Evolutionary conservation across 2,113 vertebrate species (phyloP).

Genomic region (Apeltes quadracus): DNA sequence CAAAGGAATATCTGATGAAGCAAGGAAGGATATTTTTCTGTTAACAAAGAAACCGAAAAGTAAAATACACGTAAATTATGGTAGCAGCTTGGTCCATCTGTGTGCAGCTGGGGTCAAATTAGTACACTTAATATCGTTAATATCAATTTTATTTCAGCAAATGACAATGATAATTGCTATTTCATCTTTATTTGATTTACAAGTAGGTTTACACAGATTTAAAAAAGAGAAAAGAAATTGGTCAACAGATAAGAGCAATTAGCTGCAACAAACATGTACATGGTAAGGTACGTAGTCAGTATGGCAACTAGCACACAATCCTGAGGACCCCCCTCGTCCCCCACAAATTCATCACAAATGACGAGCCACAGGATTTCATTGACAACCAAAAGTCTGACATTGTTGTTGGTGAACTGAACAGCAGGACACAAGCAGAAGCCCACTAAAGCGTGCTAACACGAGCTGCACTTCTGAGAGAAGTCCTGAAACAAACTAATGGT

Average conservation of each 20-base stretch:
- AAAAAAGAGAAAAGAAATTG: conserved; percentile 36
- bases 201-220: conserved; percentile 73
- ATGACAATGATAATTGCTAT: conserved; percentile 71
- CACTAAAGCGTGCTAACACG: conserved; percentile 38
- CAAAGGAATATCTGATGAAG: too few relatives aligned
- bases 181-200: conserved; percentile 74
- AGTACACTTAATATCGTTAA: conserved; percentile 64
- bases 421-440: conserved; percentile 14
- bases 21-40: too few relatives aligned
- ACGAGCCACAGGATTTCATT: neutral
- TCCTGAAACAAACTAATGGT: conserved; percentile 5
- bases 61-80: too few relatives aligned
- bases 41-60: too few relatives aligned
- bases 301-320: conserved; percentile 25
- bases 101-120: conserved; percentile 10
- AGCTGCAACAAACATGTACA: conserved; percentile 15
- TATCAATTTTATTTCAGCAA: conserved; percentile 79
- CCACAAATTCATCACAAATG: neutral
- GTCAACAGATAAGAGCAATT: conserved; percentile 36
- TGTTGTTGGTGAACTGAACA: conserved; percentile 17
- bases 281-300: conserved; percentile 8
- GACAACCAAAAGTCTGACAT: conserved; percentile 10
- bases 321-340: conserved; percentile 7
- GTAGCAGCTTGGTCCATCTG: too few relatives aligned
- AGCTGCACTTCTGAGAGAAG: conserved; percentile 26